A percentile compares a stretch with the other conserved stretches of the same genome.
Conservation (phyloP, 2,888 invertebrate genomes). For the Mesoligia furuncula region DNA sequence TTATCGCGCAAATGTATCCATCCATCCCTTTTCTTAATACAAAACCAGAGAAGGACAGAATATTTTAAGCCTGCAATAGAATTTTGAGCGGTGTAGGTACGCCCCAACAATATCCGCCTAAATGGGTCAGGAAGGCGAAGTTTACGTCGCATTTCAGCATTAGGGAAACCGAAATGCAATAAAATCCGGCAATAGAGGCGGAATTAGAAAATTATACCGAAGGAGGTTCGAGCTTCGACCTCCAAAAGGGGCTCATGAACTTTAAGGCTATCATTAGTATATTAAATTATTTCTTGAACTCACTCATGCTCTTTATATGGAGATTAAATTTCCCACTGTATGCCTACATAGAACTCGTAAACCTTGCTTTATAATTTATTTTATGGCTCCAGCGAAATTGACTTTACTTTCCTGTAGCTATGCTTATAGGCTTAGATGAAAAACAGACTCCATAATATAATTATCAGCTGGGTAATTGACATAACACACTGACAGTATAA, state of each 20-base stretch:
- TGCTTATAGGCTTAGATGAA: neutral
- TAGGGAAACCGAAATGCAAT: conserved; percentile 86
- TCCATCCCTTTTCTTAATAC: conserved; percentile 74
- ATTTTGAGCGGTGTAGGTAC: conserved; percentile 84
- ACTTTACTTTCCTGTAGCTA: neutral
- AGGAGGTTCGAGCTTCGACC: conserved; percentile 64
- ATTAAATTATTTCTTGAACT: conserved; percentile 54
- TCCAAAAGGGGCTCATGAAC: conserved; percentile 56
- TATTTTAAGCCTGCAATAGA: conserved; percentile 78
- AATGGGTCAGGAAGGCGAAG: conserved; percentile 90
- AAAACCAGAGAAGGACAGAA: conserved; percentile 75
- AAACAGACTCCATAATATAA: neutral
- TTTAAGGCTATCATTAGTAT: conserved; percentile 56
- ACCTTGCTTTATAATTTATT: conserved; percentile 38
- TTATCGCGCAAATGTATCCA: conserved; percentile 69
- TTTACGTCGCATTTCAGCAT: conserved; percentile 86
- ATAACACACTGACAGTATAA: neutral
- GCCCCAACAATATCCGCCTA: conserved; percentile 85
- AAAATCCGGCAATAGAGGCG: conserved; percentile 81
- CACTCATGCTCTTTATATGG: conserved; percentile 37
- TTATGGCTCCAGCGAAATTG: conserved; percentile 13
- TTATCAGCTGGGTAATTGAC: neutral
- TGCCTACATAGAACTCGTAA: conserved; percentile 35
- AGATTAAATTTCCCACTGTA: conserved; percentile 50
- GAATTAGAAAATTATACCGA: conserved; percentile 85